Evolutionary conservation across 2,888 invertebrate genomes (phyloP).

Genomic region (Unio delphinus): DNA sequence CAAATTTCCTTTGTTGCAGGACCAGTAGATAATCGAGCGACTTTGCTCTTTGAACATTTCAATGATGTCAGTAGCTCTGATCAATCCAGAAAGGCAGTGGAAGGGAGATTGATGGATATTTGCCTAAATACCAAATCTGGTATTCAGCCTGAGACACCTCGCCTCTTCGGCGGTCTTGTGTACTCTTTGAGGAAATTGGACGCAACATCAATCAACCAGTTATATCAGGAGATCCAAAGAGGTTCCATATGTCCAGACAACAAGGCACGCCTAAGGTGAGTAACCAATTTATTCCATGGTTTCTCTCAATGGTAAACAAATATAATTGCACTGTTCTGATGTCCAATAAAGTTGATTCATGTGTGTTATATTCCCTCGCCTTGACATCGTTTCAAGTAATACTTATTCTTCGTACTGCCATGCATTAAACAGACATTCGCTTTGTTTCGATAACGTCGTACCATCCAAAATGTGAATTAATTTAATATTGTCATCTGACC

Average conservation of each 20-base stretch:
- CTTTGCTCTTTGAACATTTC: constrained; percentile 48
- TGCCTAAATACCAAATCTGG: constrained; percentile 61
- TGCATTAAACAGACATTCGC: too few relatives aligned
- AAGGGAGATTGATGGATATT: constrained; percentile 48
- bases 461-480: too few relatives aligned
- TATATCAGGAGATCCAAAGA: constrained; percentile 46
- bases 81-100: constrained; percentile 26
- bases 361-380: neutral
- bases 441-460: too few relatives aligned
- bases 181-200: constrained; percentile 68
- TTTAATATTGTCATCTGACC: too few relatives aligned
- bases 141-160: constrained; percentile 71
- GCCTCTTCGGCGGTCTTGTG: constrained; percentile 72
- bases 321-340: neutral
- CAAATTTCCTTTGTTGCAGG: constrained; percentile 18
- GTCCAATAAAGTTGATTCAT: neutral
- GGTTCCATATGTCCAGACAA: constrained; percentile 48
- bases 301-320: neutral
- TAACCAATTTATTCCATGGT: neutral
- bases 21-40: constrained; percentile 74
- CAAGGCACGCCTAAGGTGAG: constrained; percentile 50
- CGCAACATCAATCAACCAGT: constrained; percentile 58
- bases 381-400: neutral
- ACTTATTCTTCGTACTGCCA: neutral
- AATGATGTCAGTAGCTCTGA: constrained; percentile 12